These are phyloP conservation scores for Prochilodus magdalenae DNA, from an alignment of 2,113 vertebrate species.

Conservation along the genomic window DNA sequence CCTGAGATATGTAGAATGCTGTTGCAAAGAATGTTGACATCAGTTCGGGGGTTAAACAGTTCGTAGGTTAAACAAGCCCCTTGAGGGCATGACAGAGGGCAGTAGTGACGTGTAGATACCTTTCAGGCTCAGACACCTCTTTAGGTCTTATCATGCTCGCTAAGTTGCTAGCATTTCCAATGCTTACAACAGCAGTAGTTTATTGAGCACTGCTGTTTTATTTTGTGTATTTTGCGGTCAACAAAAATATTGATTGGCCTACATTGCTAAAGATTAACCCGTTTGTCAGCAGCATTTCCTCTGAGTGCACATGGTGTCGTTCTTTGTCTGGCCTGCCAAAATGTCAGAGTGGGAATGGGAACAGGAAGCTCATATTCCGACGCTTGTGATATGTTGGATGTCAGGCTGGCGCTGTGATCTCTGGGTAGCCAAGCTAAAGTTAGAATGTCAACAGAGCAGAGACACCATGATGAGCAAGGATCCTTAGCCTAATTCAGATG, in stretches of 20 bases:
- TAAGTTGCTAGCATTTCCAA: too few species aligned
- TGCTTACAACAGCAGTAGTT: too few species aligned
- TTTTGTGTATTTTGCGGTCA: neutral
- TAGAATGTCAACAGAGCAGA: conserved; percentile 45
- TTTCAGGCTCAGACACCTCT: too few species aligned
- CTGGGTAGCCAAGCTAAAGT: conserved; percentile 50
- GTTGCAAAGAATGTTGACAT: too few species aligned
- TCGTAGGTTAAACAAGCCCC: too few species aligned
- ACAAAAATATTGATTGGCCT: neutral
- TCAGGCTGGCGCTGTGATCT: conserved; percentile 4
- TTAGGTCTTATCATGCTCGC: too few species aligned
- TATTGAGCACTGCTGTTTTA: neutral
- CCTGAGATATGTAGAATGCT: too few species aligned
- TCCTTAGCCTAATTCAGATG: conserved; percentile 29
- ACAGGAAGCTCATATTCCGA: conserved; percentile 46
- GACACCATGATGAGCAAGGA: conserved; percentile 45
- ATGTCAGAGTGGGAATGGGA: conserved; percentile 5
- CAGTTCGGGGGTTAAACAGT: too few species aligned
- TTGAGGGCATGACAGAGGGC: too few species aligned
- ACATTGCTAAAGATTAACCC: neutral
- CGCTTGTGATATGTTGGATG: conserved; percentile 1
- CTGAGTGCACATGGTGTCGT: neutral
- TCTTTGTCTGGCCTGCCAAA: neutral
- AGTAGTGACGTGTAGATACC: too few species aligned
- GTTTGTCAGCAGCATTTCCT: neutral